phyloP scores from a whole-genome alignment of 2,888 invertebrate species.

The Clusia tigrina region DNA sequence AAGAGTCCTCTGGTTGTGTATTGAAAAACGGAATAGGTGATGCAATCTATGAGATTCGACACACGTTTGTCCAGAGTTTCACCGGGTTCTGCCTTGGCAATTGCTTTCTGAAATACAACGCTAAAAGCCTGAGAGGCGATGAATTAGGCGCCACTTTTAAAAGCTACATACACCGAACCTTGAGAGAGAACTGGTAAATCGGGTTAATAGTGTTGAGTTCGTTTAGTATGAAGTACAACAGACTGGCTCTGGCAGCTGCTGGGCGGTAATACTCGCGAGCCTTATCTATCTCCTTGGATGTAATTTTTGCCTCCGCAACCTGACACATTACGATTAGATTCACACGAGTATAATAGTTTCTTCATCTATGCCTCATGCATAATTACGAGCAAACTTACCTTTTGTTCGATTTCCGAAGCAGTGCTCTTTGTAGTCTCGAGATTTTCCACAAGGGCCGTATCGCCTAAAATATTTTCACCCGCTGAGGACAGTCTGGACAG shows the following conservation, averaged over 20 bases:
- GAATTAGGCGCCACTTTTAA: neutral
- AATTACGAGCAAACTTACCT: slow-evolving; percentile 67
- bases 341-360: too few species aligned
- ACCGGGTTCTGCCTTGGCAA: slow-evolving; percentile 84
- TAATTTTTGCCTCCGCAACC: slow-evolving; percentile 89
- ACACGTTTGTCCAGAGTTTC: slow-evolving; percentile 82
- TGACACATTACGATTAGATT: slow-evolving; percentile 40
- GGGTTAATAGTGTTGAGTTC: slow-evolving; percentile 96
- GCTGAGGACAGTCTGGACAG: slow-evolving; percentile 90
- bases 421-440: slow-evolving; percentile 95
- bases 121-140: slow-evolving; percentile 79
- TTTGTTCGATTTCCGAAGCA: slow-evolving; percentile 92
- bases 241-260: slow-evolving; percentile 90
- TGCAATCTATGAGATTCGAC: slow-evolving; percentile 90
- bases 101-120: slow-evolving; percentile 97
- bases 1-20: slow-evolving; percentile 94
- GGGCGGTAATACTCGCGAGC: slow-evolving; percentile 82
- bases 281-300: slow-evolving; percentile 90
- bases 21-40: slow-evolving; percentile 92
- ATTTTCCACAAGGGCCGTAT: slow-evolving; percentile 94
- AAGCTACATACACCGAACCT: slow-evolving; percentile 66
- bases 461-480: slow-evolving; percentile 91
- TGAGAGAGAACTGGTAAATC: slow-evolving; percentile 95
- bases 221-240: slow-evolving; percentile 94
- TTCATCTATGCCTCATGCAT: too few species aligned